Evolutionary conservation across 1,140 invertebrate species (phyloP).

Genomic region (Dinothrombium tinctorium): DNA sequence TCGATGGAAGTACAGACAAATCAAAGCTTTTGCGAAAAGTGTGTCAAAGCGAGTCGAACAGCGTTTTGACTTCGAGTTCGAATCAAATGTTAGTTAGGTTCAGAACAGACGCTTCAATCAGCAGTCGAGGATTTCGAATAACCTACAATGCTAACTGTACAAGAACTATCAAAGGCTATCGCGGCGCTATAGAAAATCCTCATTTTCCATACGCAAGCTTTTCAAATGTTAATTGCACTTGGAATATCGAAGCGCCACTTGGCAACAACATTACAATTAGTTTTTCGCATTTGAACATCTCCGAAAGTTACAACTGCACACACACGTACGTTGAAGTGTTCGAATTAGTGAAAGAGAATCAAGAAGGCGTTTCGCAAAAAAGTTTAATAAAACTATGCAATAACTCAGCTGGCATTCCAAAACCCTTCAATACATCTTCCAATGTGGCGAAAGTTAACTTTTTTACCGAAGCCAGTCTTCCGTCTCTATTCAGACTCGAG

Average conservation of each 20-base stretch:
- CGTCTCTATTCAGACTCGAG: no score
- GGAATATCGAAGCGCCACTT: constrained; percentile 27
- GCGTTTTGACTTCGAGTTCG: constrained; percentile 22
- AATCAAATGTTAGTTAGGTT: constrained; percentile 40
- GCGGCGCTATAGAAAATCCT: constrained; percentile 39
- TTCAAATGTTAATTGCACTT: constrained; percentile 28
- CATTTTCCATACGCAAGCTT: constrained; percentile 30
- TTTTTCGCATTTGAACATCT: constrained; percentile 24
- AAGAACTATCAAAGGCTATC: constrained; percentile 29
- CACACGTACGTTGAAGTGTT: no score
- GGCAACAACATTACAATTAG: constrained; percentile 27
- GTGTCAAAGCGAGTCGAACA: not conserved
- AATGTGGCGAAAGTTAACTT: no score
- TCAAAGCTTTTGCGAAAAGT: not conserved
- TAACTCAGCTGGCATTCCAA: no score
- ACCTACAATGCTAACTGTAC: constrained; percentile 37
- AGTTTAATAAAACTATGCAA: no score
- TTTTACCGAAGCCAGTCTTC: no score
- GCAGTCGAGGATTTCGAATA: constrained; percentile 40
- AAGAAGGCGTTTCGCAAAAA: no score
- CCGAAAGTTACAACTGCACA: no score
- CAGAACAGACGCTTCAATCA: constrained; percentile 30
- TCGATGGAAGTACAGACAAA: constrained; percentile 30
- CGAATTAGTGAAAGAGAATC: no score
- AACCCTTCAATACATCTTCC: no score